A percentile compares a stretch with the other conserved stretches of the same genome.
Evolutionary conservation across 2,888 invertebrate species (phyloP).

Genomic region (Odontothrips loti): DNA sequence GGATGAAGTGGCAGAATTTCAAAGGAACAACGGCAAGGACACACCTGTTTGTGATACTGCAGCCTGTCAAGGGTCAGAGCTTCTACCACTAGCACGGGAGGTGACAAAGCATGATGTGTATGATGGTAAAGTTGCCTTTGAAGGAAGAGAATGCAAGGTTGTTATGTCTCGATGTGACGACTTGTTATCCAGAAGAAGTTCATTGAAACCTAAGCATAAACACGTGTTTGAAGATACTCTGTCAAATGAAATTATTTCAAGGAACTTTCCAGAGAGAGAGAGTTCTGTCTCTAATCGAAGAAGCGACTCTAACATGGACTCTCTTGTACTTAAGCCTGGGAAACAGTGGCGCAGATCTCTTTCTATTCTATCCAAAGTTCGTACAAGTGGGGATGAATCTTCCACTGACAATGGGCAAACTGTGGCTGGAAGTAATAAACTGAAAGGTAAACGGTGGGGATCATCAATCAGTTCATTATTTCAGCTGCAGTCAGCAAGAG

Average conservation of each 20-base stretch:
- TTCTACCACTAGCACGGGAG: too few relatives aligned
- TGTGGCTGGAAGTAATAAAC: not conserved
- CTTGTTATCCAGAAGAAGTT: not conserved
- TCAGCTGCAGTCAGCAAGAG: not conserved
- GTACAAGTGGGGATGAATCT: not conserved
- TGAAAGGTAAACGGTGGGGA: not conserved
- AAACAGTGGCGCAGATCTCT: constrained; percentile 2
- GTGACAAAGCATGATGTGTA: too few relatives aligned
- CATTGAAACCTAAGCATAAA: not conserved
- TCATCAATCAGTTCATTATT: not conserved
- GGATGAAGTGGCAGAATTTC: too few relatives aligned
- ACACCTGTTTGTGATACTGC: too few relatives aligned
- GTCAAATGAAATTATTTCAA: not conserved
- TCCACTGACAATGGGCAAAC: not conserved
- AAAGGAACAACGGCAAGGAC: too few relatives aligned
- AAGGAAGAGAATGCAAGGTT: not conserved
- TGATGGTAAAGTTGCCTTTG: too few relatives aligned
- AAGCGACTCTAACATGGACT: not conserved
- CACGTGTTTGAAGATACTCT: not conserved
- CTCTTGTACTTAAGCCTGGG: not conserved
- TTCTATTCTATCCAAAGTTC: not conserved
- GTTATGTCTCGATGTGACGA: not conserved
- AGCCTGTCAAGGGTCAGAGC: too few relatives aligned
- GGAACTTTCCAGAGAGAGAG: not conserved
- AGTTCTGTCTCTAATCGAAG: too few relatives aligned